Percentiles rank a stretch among this genome's conserved stretches.
Conservation (phyloP, 2,113 vertebrate species). For the Sardina pilchardus region DNA sequence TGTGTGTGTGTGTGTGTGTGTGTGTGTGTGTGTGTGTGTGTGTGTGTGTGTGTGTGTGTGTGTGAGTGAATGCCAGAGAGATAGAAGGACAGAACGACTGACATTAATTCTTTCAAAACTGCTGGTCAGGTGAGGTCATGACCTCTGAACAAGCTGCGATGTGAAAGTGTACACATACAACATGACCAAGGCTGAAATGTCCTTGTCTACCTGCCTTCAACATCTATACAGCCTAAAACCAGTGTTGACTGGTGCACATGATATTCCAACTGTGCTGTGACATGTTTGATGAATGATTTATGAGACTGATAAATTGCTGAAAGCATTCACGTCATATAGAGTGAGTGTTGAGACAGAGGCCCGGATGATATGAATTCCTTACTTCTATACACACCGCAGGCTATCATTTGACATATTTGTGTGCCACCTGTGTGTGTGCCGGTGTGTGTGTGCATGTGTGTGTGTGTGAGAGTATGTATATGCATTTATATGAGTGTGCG, state of each 20-base stretch:
- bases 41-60: background rate
- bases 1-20: background rate
- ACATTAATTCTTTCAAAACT: background rate
- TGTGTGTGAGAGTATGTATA: background rate
- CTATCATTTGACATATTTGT: background rate
- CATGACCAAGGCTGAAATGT: background rate
- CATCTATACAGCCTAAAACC: background rate
- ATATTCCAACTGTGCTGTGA: background rate
- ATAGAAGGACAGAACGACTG: background rate
- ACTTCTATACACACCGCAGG: background rate
- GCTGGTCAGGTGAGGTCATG: background rate
- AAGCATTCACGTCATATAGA: background rate
- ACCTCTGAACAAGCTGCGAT: background rate
- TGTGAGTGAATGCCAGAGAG: background rate
- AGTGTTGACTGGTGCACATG: background rate
- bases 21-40: background rate
- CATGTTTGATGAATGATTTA: background rate
- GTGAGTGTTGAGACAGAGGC: background rate
- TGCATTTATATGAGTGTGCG: background rate
- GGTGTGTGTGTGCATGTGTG: background rate
- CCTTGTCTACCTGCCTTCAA: background rate
- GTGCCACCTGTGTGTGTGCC: background rate
- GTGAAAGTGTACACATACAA: background rate
- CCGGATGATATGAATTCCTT: background rate
- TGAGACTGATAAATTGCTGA: background rate